Evolutionary conservation across 2,113 vertebrate genomes (phyloP).

Genomic region (Apteryx mantelli): DNA sequence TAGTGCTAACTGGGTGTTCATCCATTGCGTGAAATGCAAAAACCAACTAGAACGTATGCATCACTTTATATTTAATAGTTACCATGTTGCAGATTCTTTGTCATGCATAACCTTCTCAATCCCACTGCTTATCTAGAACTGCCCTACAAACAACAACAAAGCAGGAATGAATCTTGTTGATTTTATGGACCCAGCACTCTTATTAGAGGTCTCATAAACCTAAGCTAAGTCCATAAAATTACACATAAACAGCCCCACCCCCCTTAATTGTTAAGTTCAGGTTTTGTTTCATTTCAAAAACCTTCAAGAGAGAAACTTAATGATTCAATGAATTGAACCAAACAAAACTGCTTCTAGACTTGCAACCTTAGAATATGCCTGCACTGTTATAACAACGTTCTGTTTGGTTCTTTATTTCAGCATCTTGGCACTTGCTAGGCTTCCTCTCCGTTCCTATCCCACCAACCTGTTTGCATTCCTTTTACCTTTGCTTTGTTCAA

Average conservation of each 20-base stretch:
- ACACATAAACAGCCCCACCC: neutral
- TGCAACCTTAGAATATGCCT: neutral
- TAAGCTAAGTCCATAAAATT: neutral
- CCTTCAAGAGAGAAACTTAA: neutral
- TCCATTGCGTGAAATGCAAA: neutral
- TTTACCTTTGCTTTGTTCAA: neutral
- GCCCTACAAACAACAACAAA: neutral
- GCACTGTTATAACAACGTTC: neutral
- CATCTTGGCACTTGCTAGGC: accelerated
- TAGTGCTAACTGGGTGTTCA: neutral
- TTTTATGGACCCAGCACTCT: neutral
- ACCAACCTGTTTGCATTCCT: neutral
- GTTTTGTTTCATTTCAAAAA: neutral
- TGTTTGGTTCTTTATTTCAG: neutral
- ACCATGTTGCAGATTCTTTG: neutral
- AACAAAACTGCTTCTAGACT: neutral
- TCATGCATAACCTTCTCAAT: neutral
- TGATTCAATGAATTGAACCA: neutral
- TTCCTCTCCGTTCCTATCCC: neutral
- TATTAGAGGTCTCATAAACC: neutral
- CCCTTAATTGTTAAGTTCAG: neutral
- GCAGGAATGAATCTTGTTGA: neutral
- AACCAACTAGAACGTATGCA: neutral
- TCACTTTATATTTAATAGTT: neutral
- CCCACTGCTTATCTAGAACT: neutral